Evolutionary conservation across 2,888 invertebrate genomes (phyloP), one percentile per base, ranked within the genome.

Genomic region (Hirudinaria manillensis): DNA sequence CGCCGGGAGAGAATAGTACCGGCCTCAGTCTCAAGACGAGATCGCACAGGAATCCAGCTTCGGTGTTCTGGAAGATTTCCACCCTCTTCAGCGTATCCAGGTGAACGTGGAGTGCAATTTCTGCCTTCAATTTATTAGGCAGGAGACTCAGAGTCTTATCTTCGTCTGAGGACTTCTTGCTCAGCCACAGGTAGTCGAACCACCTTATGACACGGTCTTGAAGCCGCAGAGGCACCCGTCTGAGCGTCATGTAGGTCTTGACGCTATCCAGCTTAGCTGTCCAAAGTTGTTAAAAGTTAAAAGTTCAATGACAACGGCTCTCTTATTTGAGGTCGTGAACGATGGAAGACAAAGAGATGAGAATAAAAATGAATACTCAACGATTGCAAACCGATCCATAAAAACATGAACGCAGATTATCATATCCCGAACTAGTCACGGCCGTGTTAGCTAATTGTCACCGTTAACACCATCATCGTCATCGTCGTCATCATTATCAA

Each of bases 131-230:
- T 80, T 80, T 79, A 72, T 79, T 77, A 1, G 79, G 79, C 56
- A 79, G 72, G 34, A 29, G 70, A 55, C 75, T 77, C 10, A 85
- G 79, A 2, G 84, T 83, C 86, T 91, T 92, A 86, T 97, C 96
- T 86, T 98, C 97, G 86, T 97, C 95, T 34, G 95, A 94, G 85
- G 95, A 95, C 88, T 97, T 97, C 88, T 98, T 96, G 80, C 95
- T 95, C 83, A 96, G 90, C 97, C 98, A 98, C 83, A 97, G 89
- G 87, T 98, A 97, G 89, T 98, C 97, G 87, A 97, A 98, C 97
- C 97, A 98, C 87, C 95, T 94, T 87, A 98, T 97, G 81, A 94
- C 97, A 87, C 97, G 95, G 83, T 94, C 93, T 87, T 98, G 96
- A 77, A 98, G 89, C 86, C 94, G 92, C 82, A 91, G 91, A 61